Evolutionary conservation across 2,797 vertebrate species (phyloP).

Genomic region (Rhadinocentrus ornatus): DNA sequence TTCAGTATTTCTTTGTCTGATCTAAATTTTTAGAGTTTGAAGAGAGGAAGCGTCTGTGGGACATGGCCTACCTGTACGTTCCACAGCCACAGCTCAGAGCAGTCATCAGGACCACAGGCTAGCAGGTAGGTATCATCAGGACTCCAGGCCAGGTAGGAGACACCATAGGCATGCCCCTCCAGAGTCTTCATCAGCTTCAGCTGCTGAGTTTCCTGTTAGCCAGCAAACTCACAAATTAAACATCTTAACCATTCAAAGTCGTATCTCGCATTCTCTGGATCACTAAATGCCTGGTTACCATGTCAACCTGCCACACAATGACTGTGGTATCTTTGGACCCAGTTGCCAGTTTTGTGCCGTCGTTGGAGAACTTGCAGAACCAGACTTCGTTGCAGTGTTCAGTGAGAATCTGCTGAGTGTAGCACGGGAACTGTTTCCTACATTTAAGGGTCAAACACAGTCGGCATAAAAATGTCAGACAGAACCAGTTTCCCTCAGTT

Average conservation of each 20-base stretch:
- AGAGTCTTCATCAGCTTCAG: slow-evolving; percentile 93
- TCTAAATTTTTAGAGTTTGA: too few species aligned
- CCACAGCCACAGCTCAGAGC: slow-evolving; percentile 98
- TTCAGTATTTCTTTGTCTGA: too few species aligned
- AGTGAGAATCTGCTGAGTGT: slow-evolving; percentile 96
- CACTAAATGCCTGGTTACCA: slow-evolving; percentile 80
- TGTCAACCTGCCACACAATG: slow-evolving; percentile 96
- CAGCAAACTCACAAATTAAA: slow-evolving; percentile 9
- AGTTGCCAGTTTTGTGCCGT: slow-evolving; percentile 96
- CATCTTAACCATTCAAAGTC: neutral
- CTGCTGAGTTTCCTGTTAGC: slow-evolving; percentile 90
- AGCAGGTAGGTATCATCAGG: slow-evolving; percentile 95
- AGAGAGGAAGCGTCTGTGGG: neutral
- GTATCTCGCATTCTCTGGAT: neutral
- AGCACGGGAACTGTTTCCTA: slow-evolving; percentile 98
- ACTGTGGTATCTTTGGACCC: slow-evolving; percentile 98
- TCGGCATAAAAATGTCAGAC: neutral
- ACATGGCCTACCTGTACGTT: slow-evolving; percentile 88
- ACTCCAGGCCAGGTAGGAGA: slow-evolving; percentile 97
- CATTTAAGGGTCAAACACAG: slow-evolving; percentile 32
- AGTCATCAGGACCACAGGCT: slow-evolving; percentile 97
- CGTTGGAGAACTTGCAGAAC: slow-evolving; percentile 99
- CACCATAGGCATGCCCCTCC: slow-evolving; percentile 96
- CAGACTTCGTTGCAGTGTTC: slow-evolving; percentile 99
- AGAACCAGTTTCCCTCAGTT: too few species aligned